Conservation (phyloP, 2,888 invertebrate species). For the Xanthorhoe designata region DNA sequence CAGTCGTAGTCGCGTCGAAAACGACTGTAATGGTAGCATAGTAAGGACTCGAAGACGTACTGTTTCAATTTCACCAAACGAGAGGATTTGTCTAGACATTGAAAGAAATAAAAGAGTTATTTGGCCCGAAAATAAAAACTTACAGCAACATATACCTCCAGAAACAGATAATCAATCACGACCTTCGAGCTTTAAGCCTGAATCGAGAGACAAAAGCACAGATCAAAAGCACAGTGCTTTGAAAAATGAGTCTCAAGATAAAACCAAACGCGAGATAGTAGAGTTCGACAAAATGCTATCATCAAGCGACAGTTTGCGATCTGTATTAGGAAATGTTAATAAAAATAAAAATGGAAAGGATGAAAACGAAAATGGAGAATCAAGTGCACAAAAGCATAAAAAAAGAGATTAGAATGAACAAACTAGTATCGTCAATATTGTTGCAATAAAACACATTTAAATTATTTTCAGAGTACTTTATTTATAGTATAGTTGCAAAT, state of each 20-base stretch:
- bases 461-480: not conserved
- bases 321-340: constrained; percentile 18
- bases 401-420: constrained; percentile 8
- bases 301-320: constrained; percentile 21
- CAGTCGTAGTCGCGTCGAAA: constrained; percentile 37
- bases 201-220: constrained; percentile 10
- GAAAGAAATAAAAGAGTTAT: constrained; percentile 32
- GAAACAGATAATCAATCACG: constrained; percentile 4
- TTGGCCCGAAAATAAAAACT: constrained; percentile 19
- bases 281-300: constrained; percentile 12
- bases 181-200: not conserved
- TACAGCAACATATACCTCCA: constrained; percentile 20
- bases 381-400: constrained; percentile 14
- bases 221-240: constrained; percentile 4
- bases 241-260: constrained; percentile 1
- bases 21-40: constrained; percentile 32
- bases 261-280: constrained; percentile 5
- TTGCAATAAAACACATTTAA: not conserved
- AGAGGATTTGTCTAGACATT: constrained; percentile 21
- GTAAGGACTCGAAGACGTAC: constrained; percentile 33
- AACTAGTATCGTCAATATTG: not conserved
- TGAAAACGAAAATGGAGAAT: constrained; percentile 11
- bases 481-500: not conserved
- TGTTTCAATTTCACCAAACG: constrained; percentile 34
- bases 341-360: constrained; percentile 18